phyloP scores from a whole-genome alignment of 2,888 invertebrate genomes.

The Busseola fusca region DNA sequence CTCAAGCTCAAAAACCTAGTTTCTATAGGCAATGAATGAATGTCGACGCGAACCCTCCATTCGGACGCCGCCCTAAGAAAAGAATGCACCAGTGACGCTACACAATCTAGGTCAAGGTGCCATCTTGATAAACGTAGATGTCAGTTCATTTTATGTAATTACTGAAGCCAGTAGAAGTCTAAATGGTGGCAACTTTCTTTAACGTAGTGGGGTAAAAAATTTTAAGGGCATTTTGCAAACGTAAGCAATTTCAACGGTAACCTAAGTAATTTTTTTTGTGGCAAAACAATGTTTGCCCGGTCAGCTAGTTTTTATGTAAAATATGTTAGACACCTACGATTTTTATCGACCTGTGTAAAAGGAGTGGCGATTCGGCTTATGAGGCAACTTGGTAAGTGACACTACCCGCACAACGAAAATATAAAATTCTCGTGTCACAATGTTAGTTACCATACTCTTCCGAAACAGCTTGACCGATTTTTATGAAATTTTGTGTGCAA shows the following conservation, averaged over 20 bases:
- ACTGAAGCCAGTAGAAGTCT: conserved; percentile 35
- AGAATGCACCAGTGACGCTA: conserved; percentile 32
- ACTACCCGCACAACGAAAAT: background rate
- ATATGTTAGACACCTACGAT: background rate
- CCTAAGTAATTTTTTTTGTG: background rate
- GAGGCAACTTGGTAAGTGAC: background rate
- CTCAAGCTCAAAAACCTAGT: conserved; percentile 8
- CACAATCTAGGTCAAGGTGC: conserved; percentile 36
- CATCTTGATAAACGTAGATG: conserved; percentile 31
- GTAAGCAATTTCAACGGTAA: background rate
- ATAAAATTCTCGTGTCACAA: too few species aligned
- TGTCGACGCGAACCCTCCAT: conserved; percentile 2
- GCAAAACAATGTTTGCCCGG: too few species aligned
- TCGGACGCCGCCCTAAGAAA: conserved; percentile 22
- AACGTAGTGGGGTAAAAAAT: background rate
- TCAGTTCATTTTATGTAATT: conserved; percentile 43
- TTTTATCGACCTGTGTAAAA: background rate
- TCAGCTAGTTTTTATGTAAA: background rate
- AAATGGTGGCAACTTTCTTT: conserved; percentile 14
- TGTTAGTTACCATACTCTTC: too few species aligned
- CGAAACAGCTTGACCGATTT: too few species aligned
- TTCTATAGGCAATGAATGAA: conserved; percentile 27
- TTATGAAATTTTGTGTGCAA: too few species aligned
- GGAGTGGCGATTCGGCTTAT: background rate
- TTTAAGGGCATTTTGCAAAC: background rate